phyloP scores from a whole-genome alignment of 2,797 vertebrate species.

The Galagoides demidoff region DNA sequence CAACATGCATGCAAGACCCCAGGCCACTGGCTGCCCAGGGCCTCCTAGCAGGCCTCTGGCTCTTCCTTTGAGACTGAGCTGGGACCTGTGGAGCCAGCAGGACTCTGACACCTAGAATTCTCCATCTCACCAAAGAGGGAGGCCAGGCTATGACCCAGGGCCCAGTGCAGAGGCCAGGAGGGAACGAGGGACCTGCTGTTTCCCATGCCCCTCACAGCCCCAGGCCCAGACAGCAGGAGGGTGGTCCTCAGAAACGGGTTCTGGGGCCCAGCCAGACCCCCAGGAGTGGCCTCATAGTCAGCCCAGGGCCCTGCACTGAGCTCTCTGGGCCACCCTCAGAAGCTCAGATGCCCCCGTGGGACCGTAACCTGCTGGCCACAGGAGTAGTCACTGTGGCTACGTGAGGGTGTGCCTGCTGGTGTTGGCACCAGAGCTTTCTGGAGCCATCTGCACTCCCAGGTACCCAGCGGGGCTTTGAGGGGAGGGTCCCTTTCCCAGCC shows the following conservation, averaged over 20 bases:
- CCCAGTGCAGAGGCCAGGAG: background rate
- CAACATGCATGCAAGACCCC: rapidly evolving
- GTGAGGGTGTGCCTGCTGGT: background rate
- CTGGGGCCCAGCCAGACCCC: background rate
- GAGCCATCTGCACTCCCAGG: background rate
- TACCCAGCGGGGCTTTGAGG: background rate
- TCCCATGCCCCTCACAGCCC: background rate
- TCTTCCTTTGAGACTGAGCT: rapidly evolving
- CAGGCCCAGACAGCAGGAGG: background rate
- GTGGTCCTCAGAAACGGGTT: background rate
- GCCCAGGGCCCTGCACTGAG: background rate
- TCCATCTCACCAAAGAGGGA: background rate
- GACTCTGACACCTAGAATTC: background rate
- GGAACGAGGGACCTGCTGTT: too few relatives aligned
- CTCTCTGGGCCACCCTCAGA: background rate
- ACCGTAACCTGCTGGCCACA: background rate
- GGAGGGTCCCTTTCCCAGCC: too few relatives aligned
- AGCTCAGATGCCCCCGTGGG: background rate
- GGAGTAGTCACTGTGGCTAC: background rate
- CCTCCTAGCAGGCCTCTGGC: background rate
- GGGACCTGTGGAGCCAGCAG: background rate
- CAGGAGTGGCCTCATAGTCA: background rate
- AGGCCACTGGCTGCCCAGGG: too few relatives aligned
- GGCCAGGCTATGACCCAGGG: background rate
- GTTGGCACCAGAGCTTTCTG: too few relatives aligned